Conservation (phyloP, 2,113 vertebrate genomes). For the Apodemus sylvaticus region DNA sequence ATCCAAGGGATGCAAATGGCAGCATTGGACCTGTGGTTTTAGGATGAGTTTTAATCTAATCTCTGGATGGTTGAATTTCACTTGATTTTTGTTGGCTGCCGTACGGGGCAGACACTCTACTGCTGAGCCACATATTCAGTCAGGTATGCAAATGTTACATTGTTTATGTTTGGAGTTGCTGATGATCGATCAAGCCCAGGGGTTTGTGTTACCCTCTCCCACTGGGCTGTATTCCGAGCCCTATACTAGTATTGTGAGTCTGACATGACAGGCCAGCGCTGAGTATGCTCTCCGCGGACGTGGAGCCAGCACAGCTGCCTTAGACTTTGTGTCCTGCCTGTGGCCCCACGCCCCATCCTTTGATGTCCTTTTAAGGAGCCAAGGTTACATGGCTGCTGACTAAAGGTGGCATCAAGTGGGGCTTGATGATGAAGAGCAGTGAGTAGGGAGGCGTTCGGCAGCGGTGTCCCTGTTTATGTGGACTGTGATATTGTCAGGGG, state of each 20-base stretch:
- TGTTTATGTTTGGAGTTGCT: background rate
- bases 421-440: background rate
- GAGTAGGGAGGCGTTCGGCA: background rate
- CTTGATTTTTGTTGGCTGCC: background rate
- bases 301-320: background rate
- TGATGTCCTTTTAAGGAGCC: background rate
- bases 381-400: background rate
- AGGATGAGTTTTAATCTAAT: background rate
- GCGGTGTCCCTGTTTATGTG: background rate
- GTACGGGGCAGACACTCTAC: background rate
- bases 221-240: background rate
- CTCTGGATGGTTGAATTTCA: background rate
- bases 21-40: background rate
- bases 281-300: background rate
- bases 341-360: too few relatives aligned
- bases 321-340: background rate
- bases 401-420: background rate
- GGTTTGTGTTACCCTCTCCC: background rate
- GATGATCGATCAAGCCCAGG: background rate
- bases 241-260: background rate
- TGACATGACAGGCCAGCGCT: too few relatives aligned
- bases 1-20: background rate
- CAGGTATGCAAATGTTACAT: background rate
- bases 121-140: background rate
- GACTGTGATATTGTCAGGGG: background rate